Evolutionary conservation across 2,888 invertebrate genomes (phyloP).

Genomic region (Acanthosepion pharaonis): DNA sequence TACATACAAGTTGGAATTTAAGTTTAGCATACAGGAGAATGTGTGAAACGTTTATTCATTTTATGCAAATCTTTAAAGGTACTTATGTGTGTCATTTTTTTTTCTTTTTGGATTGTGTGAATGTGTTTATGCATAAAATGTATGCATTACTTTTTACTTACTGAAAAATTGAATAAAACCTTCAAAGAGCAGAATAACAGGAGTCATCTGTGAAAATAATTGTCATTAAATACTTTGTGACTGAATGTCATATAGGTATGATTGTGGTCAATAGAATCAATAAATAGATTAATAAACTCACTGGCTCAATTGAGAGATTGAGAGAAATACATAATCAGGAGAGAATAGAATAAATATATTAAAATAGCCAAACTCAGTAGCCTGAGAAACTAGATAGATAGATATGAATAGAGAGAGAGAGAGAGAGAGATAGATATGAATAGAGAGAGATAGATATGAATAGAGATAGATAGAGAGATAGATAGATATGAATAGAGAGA

Average conservation of each 20-base stretch:
- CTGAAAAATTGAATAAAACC: background rate
- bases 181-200: background rate
- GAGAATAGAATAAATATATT: too few relatives aligned
- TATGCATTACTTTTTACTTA: background rate
- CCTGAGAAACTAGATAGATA: background rate
- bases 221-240: background rate
- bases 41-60: background rate
- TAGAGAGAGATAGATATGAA: background rate
- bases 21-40: background rate
- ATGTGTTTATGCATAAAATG: background rate
- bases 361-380: too few relatives aligned
- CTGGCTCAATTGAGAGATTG: background rate
- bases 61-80: background rate
- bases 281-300: background rate
- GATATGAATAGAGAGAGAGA: background rate
- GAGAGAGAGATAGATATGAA: background rate
- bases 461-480: background rate
- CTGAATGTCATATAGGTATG: background rate
- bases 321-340: too few relatives aligned
- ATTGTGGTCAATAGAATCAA: background rate
- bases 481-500: background rate
- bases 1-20: background rate
- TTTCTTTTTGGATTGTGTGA: background rate
- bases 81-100: background rate
- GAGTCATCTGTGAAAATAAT: background rate